These are phyloP conservation scores for Nephila pilipes DNA, from an alignment of 1,140 invertebrate genomes.

Conservation along the genomic window DNA sequence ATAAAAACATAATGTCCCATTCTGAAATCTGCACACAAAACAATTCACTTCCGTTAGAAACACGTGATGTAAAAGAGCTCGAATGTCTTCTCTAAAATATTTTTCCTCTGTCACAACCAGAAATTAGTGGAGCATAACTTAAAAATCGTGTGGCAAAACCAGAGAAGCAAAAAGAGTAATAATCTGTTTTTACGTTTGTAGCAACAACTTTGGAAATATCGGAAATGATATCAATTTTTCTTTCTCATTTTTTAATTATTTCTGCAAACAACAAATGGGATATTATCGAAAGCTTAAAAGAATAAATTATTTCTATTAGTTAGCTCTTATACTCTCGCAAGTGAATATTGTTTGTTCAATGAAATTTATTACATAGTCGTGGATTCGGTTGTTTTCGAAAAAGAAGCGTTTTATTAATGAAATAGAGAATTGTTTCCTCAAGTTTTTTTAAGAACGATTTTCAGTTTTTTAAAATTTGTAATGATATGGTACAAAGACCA, in stretches of 20 bases:
- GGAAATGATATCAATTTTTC: neutral
- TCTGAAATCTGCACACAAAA: neutral
- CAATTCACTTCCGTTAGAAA: constrained; percentile 8
- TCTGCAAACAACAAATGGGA: neutral
- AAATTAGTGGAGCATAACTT: constrained; percentile 18
- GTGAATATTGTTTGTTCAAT: too few species aligned
- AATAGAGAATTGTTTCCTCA: too few species aligned
- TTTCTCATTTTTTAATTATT: neutral
- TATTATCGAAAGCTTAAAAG: neutral
- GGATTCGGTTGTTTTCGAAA: too few species aligned
- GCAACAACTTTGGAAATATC: neutral
- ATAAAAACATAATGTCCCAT: neutral
- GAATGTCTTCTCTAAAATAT: neutral
- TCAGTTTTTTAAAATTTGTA: too few species aligned
- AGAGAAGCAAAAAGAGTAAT: neutral
- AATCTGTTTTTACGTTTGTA: neutral
- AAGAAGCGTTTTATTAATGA: too few species aligned
- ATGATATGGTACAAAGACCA: too few species aligned
- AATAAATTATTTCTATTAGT: neutral
- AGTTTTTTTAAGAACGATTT: too few species aligned
- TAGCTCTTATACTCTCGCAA: too few species aligned
- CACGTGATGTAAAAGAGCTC: neutral
- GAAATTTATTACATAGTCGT: too few species aligned
- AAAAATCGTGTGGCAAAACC: neutral
- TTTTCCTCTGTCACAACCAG: constrained; percentile 15